phyloP scores from a whole-genome alignment of 1,140 invertebrate species.

The Macrotrachela quadricornifera region DNA sequence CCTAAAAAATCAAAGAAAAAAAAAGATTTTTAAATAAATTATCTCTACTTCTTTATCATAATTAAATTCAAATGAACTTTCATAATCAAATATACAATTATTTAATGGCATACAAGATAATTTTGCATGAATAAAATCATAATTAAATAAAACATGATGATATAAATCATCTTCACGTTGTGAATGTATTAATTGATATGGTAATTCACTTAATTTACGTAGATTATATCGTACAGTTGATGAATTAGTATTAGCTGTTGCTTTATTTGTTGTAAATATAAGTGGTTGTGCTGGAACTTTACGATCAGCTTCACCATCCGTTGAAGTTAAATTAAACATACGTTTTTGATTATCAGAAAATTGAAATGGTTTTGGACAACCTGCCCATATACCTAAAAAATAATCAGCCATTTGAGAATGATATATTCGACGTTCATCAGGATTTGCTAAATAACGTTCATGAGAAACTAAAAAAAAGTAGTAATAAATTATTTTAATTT shows the following conservation, averaged over 20 bases:
- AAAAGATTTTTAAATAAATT: too few relatives aligned
- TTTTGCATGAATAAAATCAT: slow-evolving; percentile 88
- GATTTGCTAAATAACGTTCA: slow-evolving; percentile 86
- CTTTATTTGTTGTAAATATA: slow-evolving; percentile 66
- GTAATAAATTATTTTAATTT: too few relatives aligned
- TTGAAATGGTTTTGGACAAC: slow-evolving; percentile 75
- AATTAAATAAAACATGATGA: slow-evolving; percentile 81
- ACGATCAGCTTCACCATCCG: slow-evolving; percentile 72
- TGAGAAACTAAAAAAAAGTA: slow-evolving; percentile 32
- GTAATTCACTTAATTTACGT: slow-evolving; percentile 47
- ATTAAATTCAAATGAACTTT: slow-evolving; percentile 66
- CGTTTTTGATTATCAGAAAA: slow-evolving; percentile 76
- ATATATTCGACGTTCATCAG: slow-evolving; percentile 83
- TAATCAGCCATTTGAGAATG: slow-evolving; percentile 94
- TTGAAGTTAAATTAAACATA: slow-evolving; percentile 38
- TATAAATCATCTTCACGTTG: slow-evolving; percentile 75
- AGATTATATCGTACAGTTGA: slow-evolving; percentile 40
- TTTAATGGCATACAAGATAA: slow-evolving; percentile 78
- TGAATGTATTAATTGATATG: slow-evolving; percentile 72
- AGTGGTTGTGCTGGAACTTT: slow-evolving; percentile 85
- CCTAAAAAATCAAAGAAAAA: slow-evolving; percentile 24
- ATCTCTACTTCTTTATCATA: slow-evolving; percentile 46
- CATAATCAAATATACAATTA: slow-evolving; percentile 73
- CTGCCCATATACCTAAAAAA: slow-evolving; percentile 78
- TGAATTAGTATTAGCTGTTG: slow-evolving; percentile 46